These are phyloP conservation scores for Pseudobourletiella spinata DNA, from an alignment of 1,140 invertebrate species.

Conservation along the genomic window DNA sequence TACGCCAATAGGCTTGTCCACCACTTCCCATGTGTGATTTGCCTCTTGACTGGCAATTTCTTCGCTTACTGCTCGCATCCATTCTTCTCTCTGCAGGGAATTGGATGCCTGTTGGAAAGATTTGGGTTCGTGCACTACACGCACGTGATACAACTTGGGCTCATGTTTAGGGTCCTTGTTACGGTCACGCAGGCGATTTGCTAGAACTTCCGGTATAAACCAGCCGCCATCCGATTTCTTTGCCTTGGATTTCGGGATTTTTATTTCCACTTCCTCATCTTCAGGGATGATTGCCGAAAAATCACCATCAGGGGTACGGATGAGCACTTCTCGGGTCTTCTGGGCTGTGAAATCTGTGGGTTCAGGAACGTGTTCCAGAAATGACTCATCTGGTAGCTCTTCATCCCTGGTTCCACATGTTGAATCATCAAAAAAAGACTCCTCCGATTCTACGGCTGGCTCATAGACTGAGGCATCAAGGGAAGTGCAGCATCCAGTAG, in stretches of 20 bases:
- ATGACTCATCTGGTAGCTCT: no score
- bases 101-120: conserved; percentile 26
- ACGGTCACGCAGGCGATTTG: background rate
- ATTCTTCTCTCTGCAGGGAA: conserved; percentile 20
- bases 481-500: no score
- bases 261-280: background rate
- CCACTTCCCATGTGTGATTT: conserved; percentile 37
- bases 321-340: background rate
- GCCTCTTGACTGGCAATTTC: conserved; percentile 29
- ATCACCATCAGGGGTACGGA: background rate
- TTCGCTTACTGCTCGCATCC: conserved; percentile 31
- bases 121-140: conserved; percentile 8
- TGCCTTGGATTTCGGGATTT: no score
- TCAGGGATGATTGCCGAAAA: background rate
- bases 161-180: no score
- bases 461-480: no score
- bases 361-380: no score
- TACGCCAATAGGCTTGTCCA: conserved; percentile 38
- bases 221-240: background rate
- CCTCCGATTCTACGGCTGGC: no score
- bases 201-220: background rate
- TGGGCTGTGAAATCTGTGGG: background rate
- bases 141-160: background rate
- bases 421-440: no score
- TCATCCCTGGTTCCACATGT: no score